Evolutionary conservation across 2,113 vertebrate genomes (phyloP).

Genomic region (Trematocara stigmaticum): DNA sequence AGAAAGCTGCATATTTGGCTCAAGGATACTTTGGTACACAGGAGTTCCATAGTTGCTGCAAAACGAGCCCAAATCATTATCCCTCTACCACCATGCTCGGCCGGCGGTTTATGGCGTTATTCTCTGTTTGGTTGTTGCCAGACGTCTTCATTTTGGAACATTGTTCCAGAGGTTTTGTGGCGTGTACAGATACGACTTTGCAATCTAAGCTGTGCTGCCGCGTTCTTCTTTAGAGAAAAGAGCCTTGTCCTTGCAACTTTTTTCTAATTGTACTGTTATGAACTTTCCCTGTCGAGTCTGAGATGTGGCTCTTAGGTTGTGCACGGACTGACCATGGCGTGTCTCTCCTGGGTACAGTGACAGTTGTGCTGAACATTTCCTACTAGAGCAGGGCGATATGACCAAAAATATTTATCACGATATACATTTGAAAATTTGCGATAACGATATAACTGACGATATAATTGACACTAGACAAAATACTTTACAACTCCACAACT

Average conservation of each 20-base stretch:
- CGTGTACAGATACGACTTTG: background rate
- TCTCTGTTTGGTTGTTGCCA: background rate
- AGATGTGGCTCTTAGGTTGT: background rate
- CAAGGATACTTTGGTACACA: background rate
- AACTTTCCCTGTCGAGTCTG: background rate
- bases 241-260: background rate
- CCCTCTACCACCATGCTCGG: background rate
- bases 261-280: background rate
- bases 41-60: background rate
- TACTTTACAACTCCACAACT: no score
- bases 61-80: background rate
- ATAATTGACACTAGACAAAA: no score
- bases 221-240: background rate
- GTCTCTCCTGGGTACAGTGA: background rate
- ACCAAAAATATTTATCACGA: no score
- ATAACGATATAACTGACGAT: no score
- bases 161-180: background rate
- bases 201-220: background rate
- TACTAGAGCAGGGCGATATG: background rate
- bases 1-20: background rate
- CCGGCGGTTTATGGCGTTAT: accelerated
- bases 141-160: background rate
- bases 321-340: background rate
- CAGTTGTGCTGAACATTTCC: background rate
- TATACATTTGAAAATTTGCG: no score